phyloP scores from a whole-genome alignment of 2,888 invertebrate species.

The Dryocosmus kuriphilus region DNA sequence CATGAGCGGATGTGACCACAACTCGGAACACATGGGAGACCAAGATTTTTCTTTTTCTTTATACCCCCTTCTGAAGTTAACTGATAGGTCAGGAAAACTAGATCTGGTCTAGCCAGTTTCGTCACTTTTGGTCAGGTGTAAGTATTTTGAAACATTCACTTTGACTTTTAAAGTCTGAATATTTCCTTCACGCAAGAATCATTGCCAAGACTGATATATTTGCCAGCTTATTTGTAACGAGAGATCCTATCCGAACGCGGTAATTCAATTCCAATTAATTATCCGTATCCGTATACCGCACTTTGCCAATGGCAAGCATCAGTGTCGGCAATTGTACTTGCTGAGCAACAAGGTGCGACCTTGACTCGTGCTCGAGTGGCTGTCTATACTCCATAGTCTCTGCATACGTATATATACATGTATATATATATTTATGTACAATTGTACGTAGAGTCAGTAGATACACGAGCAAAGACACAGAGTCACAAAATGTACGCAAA shows the following conservation, averaged over 20 bases:
- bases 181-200: no score
- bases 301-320: conserved; percentile 23
- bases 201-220: neutral
- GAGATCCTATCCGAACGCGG: conserved; percentile 9
- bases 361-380: conserved; percentile 39
- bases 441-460: neutral
- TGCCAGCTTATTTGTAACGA: neutral
- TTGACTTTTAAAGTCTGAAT: no score
- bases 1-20: conserved; percentile 21
- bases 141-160: no score
- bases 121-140: no score
- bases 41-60: neutral
- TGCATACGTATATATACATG: neutral
- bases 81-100: no score
- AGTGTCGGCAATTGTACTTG: conserved; percentile 33
- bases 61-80: no score
- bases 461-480: conserved; percentile 2
- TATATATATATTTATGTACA: no score
- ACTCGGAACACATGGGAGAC: conserved; percentile 8
- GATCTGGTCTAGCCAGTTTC: no score
- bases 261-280: conserved; percentile 28
- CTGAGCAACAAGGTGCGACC: conserved; percentile 40
- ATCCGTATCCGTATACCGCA: conserved; percentile 25
- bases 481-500: neutral
- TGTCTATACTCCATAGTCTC: conserved; percentile 25